Evolutionary conservation across 2,888 invertebrate genomes (phyloP).

Genomic region (Apotomis betuletana): DNA sequence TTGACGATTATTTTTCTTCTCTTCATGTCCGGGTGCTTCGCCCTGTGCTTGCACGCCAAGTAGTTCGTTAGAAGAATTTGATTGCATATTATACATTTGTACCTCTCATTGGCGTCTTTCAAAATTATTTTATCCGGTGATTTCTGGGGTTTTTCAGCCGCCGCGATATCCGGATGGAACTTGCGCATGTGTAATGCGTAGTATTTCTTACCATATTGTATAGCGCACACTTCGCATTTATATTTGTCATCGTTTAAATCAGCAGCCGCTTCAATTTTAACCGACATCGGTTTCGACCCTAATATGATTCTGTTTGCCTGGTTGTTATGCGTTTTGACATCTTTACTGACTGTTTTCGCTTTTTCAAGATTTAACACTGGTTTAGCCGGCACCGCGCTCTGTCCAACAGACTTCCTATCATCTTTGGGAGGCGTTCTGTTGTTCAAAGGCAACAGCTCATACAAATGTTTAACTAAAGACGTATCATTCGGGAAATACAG

Average conservation of each 20-base stretch:
- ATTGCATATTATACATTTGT: conserved; percentile 45
- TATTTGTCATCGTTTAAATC: not conserved
- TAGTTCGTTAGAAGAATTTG: conserved; percentile 23
- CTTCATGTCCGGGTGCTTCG: conserved; percentile 34
- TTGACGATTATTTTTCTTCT: conserved; percentile 32
- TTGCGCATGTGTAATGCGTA: conserved; percentile 27
- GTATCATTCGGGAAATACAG: conserved; percentile 53
- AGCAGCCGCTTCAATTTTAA: not conserved
- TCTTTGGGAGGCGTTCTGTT: conserved; percentile 20
- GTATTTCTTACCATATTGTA: conserved; percentile 21
- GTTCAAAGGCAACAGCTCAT: conserved; percentile 53
- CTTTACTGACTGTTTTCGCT: not conserved
- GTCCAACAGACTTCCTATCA: conserved; percentile 2
- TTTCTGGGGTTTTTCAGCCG: not conserved
- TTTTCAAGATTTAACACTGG: conserved; percentile 12
- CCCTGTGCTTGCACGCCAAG: conserved; percentile 39
- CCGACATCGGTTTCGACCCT: conserved; percentile 24
- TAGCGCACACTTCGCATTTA: conserved; percentile 24
- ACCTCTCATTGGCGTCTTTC: conserved; percentile 2
- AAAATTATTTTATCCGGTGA: not conserved
- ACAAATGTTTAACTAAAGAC: conserved; percentile 58
- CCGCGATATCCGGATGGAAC: conserved; percentile 11
- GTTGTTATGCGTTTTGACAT: not conserved
- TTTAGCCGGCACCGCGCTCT: conserved; percentile 39
- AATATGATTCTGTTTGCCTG: conserved; percentile 27